Percentiles rank a stretch among this genome's conserved stretches.
These are phyloP conservation scores for Oikopleura dioica DNA, from an alignment of 23 tunicate genomes.

Conservation along the genomic window DNA sequence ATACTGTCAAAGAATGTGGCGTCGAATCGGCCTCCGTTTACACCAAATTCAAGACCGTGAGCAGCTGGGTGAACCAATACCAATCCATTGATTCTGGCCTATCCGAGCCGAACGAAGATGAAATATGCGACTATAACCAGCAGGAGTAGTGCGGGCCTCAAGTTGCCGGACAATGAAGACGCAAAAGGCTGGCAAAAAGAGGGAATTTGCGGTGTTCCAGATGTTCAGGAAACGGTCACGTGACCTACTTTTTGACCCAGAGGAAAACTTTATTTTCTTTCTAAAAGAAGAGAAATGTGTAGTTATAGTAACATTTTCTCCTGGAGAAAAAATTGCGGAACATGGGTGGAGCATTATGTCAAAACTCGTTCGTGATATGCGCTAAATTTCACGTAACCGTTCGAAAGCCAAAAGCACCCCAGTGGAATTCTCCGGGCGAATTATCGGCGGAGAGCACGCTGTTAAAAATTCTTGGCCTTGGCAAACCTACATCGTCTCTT, in stretches of 20 bases:
- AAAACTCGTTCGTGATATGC: too few relatives aligned
- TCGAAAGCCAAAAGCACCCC: too few relatives aligned
- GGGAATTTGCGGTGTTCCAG: neutral
- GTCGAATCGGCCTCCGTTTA: neutral
- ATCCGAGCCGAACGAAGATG: neutral
- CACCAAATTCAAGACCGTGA: neutral
- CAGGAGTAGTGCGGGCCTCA: neutral
- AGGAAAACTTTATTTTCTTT: neutral
- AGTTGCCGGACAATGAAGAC: neutral
- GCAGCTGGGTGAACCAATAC: neutral
- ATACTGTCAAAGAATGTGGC: neutral
- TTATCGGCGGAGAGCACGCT: neutral
- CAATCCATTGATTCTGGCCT: neutral
- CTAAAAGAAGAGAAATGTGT: too few relatives aligned
- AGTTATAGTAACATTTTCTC: too few relatives aligned
- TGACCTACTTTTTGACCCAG: neutral
- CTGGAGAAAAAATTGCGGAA: too few relatives aligned
- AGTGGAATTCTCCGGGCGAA: too few relatives aligned
- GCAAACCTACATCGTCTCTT: neutral
- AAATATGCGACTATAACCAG: neutral
- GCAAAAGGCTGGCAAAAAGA: neutral
- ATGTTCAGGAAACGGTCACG: neutral
- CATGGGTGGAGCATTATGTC: too few relatives aligned
- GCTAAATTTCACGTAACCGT: too few relatives aligned
- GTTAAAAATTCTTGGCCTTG: slow-evolving; percentile 1